phyloP scores from a whole-genome alignment of 2,113 vertebrate genomes.

The Bostrychus sinensis region DNA sequence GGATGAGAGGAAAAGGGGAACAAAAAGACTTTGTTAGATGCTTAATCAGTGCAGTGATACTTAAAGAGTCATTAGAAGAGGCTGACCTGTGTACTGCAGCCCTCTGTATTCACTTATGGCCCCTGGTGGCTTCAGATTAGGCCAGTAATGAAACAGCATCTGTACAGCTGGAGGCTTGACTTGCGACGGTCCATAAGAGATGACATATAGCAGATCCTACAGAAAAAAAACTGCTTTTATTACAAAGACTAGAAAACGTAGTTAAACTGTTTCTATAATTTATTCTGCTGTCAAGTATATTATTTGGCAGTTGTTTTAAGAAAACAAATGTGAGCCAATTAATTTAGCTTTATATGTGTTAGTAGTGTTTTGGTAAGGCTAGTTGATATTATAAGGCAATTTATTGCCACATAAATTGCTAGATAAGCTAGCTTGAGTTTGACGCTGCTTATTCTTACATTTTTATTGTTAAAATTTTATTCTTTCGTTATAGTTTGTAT shows the following conservation, averaged over 20 bases:
- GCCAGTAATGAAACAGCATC: slow-evolving; percentile 99
- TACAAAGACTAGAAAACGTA: not conserved
- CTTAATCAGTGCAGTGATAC: slow-evolving; percentile 28
- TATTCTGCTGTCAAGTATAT: too few relatives aligned
- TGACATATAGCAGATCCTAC: slow-evolving; percentile 97
- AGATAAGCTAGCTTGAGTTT: too few relatives aligned
- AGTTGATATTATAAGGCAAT: too few relatives aligned
- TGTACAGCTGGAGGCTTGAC: slow-evolving; percentile 98
- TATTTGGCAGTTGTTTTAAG: too few relatives aligned
- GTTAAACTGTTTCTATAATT: too few relatives aligned
- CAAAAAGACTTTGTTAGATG: slow-evolving; percentile 22
- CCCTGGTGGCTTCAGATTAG: slow-evolving; percentile 97
- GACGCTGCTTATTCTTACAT: too few relatives aligned
- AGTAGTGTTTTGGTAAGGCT: too few relatives aligned
- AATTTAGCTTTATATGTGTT: too few relatives aligned
- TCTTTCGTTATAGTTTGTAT: too few relatives aligned
- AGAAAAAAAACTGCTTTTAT: slow-evolving; percentile 13
- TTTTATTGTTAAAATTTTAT: too few relatives aligned
- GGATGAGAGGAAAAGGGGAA: not conserved
- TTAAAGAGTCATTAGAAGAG: slow-evolving; percentile 11
- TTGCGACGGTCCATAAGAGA: slow-evolving; percentile 98
- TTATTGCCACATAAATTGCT: too few relatives aligned
- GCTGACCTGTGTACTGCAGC: slow-evolving; percentile 96
- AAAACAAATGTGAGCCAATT: too few relatives aligned
- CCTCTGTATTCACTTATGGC: slow-evolving; percentile 98